Percentiles rank a stretch among this genome's conserved stretches.
These are phyloP conservation scores for Scortum barcoo DNA, from an alignment of 2,113 vertebrate species.

Conservation along the genomic window DNA sequence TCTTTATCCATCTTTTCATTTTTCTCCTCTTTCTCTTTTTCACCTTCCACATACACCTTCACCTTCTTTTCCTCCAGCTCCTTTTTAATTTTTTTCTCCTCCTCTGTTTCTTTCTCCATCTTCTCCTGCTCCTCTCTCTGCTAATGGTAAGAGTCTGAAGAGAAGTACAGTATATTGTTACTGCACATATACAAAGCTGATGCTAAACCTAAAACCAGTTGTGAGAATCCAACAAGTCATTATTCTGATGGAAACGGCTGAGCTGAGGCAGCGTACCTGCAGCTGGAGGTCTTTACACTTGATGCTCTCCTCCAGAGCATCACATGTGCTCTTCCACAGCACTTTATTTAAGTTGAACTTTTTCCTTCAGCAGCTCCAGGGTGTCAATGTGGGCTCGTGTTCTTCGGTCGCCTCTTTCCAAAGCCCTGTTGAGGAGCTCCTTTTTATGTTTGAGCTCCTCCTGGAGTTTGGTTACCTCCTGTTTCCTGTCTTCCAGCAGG, in stretches of 20 bases:
- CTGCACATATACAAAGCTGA: background rate
- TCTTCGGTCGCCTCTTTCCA: background rate
- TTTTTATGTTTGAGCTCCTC: conserved; percentile 10
- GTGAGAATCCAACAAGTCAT: background rate
- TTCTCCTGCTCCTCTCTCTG: background rate
- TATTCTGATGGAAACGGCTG: background rate
- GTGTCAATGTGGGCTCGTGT: background rate
- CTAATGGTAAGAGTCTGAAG: background rate
- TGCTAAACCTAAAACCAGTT: conserved; percentile 5
- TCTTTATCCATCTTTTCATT: background rate
- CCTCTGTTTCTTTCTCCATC: no score
- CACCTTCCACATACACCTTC: background rate
- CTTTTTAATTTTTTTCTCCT: background rate
- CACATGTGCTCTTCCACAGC: background rate
- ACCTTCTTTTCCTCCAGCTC: background rate
- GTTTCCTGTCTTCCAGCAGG: background rate
- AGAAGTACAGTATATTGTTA: background rate
- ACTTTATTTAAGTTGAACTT: background rate
- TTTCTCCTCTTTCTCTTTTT: background rate
- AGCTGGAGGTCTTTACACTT: background rate
- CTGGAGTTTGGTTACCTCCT: background rate
- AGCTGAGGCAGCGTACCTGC: background rate
- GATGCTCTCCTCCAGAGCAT: conserved; percentile 2
- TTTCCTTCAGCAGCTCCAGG: background rate
- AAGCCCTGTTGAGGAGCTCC: background rate